Conservation (phyloP, 1,140 invertebrate species). For the Heliconius melpomene region DNA sequence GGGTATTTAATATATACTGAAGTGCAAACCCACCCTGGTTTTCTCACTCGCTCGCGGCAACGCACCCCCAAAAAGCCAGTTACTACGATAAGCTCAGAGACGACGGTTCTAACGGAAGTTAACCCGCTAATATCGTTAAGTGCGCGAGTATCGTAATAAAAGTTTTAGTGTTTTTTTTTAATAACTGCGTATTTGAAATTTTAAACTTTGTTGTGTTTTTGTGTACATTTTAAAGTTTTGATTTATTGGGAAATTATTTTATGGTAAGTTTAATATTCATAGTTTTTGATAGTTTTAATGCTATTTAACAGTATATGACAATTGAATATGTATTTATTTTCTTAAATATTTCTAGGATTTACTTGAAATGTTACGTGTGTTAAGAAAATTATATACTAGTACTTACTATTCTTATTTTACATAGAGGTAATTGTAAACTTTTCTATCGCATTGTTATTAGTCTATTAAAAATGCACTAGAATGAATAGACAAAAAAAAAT, state of each 20-base stretch:
- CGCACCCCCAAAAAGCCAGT: constrained; percentile 25
- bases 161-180: neutral
- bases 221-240: neutral
- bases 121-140: neutral
- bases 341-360: too few species aligned
- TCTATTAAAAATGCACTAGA: too few species aligned
- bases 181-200: neutral
- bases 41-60: neutral
- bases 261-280: neutral
- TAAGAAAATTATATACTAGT: too few species aligned
- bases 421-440: too few species aligned
- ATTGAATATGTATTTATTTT: too few species aligned
- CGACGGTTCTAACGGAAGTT: constrained; percentile 14
- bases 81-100: constrained; percentile 21
- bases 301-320: too few species aligned
- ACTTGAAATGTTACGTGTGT: too few species aligned
- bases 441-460: too few species aligned
- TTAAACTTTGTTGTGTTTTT: neutral
- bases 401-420: too few species aligned
- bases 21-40: neutral
- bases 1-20: neutral
- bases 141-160: neutral
- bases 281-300: too few species aligned
- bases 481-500: too few species aligned
- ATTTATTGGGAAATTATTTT: neutral